Conservation (phyloP, 2,797 vertebrate genomes). For the Lophotriccus pileatus region DNA sequence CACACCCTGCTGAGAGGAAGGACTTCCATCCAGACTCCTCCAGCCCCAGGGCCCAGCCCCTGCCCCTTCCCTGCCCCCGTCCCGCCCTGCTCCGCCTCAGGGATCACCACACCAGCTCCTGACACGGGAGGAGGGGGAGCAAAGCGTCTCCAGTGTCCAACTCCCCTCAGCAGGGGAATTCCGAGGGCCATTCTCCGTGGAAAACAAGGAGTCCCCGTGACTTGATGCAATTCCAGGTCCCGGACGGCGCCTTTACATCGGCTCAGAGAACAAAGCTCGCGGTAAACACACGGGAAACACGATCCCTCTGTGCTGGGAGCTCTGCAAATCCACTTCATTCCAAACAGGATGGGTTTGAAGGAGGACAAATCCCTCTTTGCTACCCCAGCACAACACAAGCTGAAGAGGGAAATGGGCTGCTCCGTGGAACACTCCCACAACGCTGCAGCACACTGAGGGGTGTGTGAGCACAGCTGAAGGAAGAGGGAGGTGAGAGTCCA, state of each 20-base stretch:
- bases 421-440: rapidly evolving
- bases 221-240: rapidly evolving
- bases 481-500: rapidly evolving
- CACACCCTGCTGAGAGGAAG: rapidly evolving
- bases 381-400: rapidly evolving
- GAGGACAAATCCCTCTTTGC: rapidly evolving
- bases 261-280: rapidly evolving
- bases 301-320: rapidly evolving
- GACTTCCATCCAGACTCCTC: not conserved
- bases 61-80: not conserved
- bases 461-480: rapidly evolving
- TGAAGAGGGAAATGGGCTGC: rapidly evolving
- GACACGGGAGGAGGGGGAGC: not conserved
- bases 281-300: rapidly evolving
- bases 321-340: rapidly evolving
- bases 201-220: rapidly evolving
- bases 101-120: not conserved
- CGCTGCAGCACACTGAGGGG: rapidly evolving
- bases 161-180: not conserved
- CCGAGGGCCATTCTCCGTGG: rapidly evolving
- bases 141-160: rapidly evolving
- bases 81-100: rapidly evolving
- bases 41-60: not conserved
- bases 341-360: rapidly evolving
- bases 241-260: too few species aligned